Evolutionary conservation across 1,140 invertebrate genomes (phyloP).

Genomic region (Penaeus japonicus): DNA sequence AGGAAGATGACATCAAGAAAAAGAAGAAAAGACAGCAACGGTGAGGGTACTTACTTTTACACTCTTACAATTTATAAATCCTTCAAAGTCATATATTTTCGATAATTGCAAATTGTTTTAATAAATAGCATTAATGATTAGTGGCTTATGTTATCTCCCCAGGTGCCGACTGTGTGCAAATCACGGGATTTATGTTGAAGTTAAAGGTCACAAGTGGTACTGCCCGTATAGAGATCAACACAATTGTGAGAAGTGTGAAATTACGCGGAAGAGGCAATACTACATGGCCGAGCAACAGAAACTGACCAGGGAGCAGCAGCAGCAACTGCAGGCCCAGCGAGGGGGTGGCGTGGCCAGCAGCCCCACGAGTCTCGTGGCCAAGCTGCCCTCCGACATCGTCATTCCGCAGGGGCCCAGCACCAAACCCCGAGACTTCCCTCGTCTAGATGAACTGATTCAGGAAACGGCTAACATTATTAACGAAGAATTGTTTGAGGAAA

Average conservation of each 20-base stretch:
- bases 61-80: not conserved
- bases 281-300: slow-evolving; percentile 51
- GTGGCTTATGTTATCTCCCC: not conserved
- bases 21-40: not conserved
- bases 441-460: slow-evolving; percentile 3
- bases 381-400: not conserved
- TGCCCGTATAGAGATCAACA: slow-evolving; percentile 37
- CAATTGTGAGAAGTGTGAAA: slow-evolving; percentile 43
- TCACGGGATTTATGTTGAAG: slow-evolving; percentile 39
- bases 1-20: not conserved
- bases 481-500: slow-evolving; percentile 19
- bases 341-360: too few relatives aligned
- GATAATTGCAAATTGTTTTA: not conserved
- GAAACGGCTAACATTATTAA: slow-evolving; percentile 27
- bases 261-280: slow-evolving; percentile 52
- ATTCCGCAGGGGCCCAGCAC: not conserved
- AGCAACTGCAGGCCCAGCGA: slow-evolving; percentile 18
- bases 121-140: not conserved
- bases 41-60: not conserved
- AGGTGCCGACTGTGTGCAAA: slow-evolving; percentile 56
- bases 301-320: slow-evolving; percentile 47
- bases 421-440: slow-evolving; percentile 18
- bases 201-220: slow-evolving; percentile 58
- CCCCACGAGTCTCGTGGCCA: not conserved
- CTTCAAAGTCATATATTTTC: not conserved